Conservation (phyloP, 2,113 vertebrate species). For the pig (Sus scrofa) region T2T-Sscrofa CM000827.6:85527001-85527500, state of each 20-base stretch:
- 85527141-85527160: background rate
- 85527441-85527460: constrained; percentile 87
- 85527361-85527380: constrained; percentile 79
- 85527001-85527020: background rate
- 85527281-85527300: constrained; percentile 63
- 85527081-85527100: background rate
- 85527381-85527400: constrained; percentile 82
- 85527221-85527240: background rate
- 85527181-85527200: background rate
- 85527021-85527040: background rate
- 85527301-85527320: constrained; percentile 41
- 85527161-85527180: background rate
- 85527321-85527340: constrained; percentile 69
- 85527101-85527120: background rate
- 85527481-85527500: constrained; percentile 81
- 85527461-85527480: constrained; percentile 87
- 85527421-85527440: constrained; percentile 85
- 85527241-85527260: background rate
- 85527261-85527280: background rate
- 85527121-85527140: background rate
- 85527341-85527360: constrained; percentile 8
- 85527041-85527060: background rate
- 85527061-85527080: background rate
- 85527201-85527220: background rate
- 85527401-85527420: constrained; percentile 80